Conservation (phyloP, 2,888 invertebrate genomes). For the Ernsta delagoae region DNA sequence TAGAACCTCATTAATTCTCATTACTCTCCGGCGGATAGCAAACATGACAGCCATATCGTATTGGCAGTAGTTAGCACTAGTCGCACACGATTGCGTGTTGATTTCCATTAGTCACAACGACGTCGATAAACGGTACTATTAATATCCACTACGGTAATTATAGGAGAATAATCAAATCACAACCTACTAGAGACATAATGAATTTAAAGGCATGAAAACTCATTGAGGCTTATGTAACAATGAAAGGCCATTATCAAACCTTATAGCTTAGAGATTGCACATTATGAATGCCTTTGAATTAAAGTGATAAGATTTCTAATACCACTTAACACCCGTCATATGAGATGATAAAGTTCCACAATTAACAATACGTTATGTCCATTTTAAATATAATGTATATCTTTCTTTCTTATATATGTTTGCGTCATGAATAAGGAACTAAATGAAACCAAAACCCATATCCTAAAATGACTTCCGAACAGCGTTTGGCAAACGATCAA, state of each 20-base stretch:
- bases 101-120: background rate
- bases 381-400: no score
- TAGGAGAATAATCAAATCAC: background rate
- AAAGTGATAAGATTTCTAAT: no score
- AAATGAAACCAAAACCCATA: no score
- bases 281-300: no score
- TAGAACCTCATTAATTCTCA: background rate
- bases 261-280: no score
- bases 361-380: no score
- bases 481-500: no score
- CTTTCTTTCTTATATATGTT: no score
- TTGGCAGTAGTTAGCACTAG: background rate
- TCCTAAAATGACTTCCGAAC: no score
- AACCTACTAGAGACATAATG: background rate
- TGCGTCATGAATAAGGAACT: no score
- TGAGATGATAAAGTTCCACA: no score
- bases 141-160: background rate
- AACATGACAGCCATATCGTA: background rate
- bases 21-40: background rate
- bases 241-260: background rate
- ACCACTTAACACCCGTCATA: no score
- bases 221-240: background rate
- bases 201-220: background rate
- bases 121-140: conserved; percentile 1
- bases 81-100: background rate